Percentiles rank a stretch among this genome's conserved stretches.
phyloP scores from a whole-genome alignment of 2,888 invertebrate species.

The Leucophora obtusa region DNA sequence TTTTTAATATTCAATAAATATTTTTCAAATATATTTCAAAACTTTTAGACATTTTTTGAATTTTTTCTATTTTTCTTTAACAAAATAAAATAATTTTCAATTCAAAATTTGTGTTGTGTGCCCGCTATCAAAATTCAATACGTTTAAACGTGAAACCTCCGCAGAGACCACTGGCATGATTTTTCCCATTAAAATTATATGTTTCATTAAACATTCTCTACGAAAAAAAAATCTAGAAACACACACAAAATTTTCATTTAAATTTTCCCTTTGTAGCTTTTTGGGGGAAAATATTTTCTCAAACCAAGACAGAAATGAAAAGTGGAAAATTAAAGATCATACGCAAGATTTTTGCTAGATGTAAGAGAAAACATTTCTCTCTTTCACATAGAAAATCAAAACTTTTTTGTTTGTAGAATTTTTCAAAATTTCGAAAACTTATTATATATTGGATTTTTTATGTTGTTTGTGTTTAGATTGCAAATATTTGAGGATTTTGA shows the following conservation, averaged over 20 bases:
- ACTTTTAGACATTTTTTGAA: slow-evolving; percentile 16
- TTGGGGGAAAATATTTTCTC: not conserved
- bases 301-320: not conserved
- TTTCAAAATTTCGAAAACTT: not conserved
- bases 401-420: not conserved
- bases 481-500: not conserved
- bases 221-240: not conserved
- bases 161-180: slow-evolving; percentile 78
- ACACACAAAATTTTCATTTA: slow-evolving; percentile 13
- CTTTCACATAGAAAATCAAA: not conserved
- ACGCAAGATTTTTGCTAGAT: not conserved
- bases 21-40: not conserved
- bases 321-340: not conserved
- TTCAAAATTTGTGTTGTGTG: slow-evolving; percentile 43
- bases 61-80: slow-evolving; percentile 10
- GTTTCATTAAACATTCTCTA: slow-evolving; percentile 25
- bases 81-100: slow-evolving; percentile 24
- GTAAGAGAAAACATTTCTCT: not conserved
- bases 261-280: not conserved
- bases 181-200: slow-evolving; percentile 57
- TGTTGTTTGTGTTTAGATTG: not conserved
- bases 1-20: not conserved
- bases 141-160: slow-evolving; percentile 79
- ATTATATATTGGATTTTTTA: not conserved
- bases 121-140: slow-evolving; percentile 69